Conservation (phyloP, 2,113 vertebrate genomes). For the Acanthochromis polyacanthus region DNA sequence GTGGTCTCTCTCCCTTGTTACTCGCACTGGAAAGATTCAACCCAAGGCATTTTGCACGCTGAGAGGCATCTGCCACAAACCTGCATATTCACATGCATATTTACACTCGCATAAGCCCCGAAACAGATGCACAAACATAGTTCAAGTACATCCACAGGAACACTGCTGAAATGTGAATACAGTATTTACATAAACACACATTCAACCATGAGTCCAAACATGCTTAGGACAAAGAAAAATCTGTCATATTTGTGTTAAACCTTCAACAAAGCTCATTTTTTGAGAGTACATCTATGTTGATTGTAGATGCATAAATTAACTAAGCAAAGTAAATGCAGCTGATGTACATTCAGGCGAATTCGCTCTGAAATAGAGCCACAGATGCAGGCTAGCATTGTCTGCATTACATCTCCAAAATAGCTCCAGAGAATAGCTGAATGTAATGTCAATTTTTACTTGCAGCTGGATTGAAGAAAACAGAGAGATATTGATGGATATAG, state of each 20-base stretch:
- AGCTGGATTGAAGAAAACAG: slow-evolving; percentile 18
- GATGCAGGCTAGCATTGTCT: slow-evolving; percentile 14
- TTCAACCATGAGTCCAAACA: neutral
- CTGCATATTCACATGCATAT: slow-evolving; percentile 41
- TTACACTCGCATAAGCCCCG: slow-evolving; percentile 27
- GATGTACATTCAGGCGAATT: slow-evolving; percentile 34
- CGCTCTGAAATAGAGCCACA: slow-evolving; percentile 17
- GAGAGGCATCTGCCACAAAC: slow-evolving; percentile 51
- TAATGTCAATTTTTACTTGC: neutral
- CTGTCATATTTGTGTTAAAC: slow-evolving; percentile 19
- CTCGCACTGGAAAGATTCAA: slow-evolving; percentile 51
- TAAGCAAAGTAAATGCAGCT: slow-evolving; percentile 15
- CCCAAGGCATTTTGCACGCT: slow-evolving; percentile 46
- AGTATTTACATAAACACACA: slow-evolving; percentile 41
- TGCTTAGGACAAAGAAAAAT: neutral
- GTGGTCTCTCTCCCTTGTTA: slow-evolving; percentile 58
- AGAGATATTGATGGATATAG: slow-evolving; percentile 12
- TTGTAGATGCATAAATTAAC: slow-evolving; percentile 27
- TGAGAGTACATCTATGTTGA: neutral
- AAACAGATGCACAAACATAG: slow-evolving; percentile 52
- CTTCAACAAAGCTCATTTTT: neutral
- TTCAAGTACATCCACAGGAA: slow-evolving; percentile 35
- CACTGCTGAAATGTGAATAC: slow-evolving; percentile 39
- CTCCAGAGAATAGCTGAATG: neutral
- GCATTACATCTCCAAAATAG: neutral